Evolutionary conservation across 2,888 invertebrate genomes (phyloP).

Genomic region (Ernsta delagoae): DNA sequence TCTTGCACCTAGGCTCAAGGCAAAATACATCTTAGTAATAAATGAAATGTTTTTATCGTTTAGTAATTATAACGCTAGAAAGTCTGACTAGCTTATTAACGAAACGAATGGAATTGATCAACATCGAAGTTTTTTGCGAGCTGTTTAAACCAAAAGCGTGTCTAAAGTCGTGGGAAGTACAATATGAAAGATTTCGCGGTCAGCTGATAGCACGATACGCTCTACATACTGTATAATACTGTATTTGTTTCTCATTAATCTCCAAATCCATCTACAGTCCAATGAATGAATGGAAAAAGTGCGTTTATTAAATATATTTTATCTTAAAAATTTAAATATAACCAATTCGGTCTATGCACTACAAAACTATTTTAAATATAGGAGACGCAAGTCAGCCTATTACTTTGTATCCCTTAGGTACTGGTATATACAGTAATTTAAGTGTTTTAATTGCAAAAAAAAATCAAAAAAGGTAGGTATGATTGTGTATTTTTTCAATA

Average conservation of each 20-base stretch:
- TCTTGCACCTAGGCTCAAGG: too few species aligned
- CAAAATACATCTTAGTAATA: neutral
- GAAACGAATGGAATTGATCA: constrained; percentile 18
- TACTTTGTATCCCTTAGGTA: too few species aligned
- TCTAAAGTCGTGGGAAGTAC: constrained; percentile 37
- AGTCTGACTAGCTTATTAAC: constrained; percentile 13
- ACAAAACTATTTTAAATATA: too few species aligned
- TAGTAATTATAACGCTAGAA: neutral
- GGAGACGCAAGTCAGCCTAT: too few species aligned
- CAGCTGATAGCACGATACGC: constrained; percentile 37
- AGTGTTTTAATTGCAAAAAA: too few species aligned
- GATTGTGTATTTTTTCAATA: too few species aligned
- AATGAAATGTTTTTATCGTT: neutral
- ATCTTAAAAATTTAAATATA: too few species aligned
- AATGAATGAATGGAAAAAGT: neutral
- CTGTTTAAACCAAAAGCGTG: constrained; percentile 12
- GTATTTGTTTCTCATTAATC: constrained; percentile 32
- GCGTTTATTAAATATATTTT: neutral
- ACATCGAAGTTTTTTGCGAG: constrained; percentile 17
- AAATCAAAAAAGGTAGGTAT: too few species aligned
- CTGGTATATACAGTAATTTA: too few species aligned
- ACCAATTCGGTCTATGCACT: too few species aligned
- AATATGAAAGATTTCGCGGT: constrained; percentile 34
- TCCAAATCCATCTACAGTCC: neutral
- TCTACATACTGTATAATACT: constrained; percentile 31